Evolutionary conservation across 2,797 vertebrate species (phyloP).

Genomic region (Craterocephalus amniculus): DNA sequence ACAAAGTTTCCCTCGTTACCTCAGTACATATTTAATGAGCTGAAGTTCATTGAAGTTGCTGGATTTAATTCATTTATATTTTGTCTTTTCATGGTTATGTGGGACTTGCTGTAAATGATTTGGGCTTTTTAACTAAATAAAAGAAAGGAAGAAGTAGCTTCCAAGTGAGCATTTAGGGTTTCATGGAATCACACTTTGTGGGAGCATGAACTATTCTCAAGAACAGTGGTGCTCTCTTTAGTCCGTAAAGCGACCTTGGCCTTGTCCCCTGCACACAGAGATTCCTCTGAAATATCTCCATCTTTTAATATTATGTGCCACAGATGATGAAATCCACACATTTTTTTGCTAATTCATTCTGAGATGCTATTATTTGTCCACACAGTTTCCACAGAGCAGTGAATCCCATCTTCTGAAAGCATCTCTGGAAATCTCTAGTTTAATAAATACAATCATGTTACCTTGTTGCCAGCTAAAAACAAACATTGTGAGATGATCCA

Average conservation of each 20-base stretch:
- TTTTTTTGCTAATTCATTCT: background rate
- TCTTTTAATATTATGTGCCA: background rate
- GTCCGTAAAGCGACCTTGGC: background rate
- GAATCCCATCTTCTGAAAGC: too few relatives aligned
- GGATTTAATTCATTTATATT: background rate
- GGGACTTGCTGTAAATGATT: background rate
- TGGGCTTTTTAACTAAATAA: too few relatives aligned
- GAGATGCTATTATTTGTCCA: background rate
- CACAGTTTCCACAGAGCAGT: background rate
- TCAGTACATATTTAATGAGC: too few relatives aligned
- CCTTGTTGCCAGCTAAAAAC: too few relatives aligned
- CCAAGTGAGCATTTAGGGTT: background rate
- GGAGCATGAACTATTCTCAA: background rate
- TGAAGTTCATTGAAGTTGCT: too few relatives aligned
- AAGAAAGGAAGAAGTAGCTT: too few relatives aligned
- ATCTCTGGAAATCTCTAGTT: too few relatives aligned
- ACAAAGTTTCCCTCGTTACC: background rate
- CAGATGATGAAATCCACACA: background rate
- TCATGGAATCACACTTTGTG: too few relatives aligned
- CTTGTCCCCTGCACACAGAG: background rate
- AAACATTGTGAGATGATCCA: too few relatives aligned
- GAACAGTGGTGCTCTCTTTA: background rate
- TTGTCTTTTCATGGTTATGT: background rate
- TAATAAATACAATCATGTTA: too few relatives aligned
- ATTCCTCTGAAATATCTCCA: background rate